Evolutionary conservation across 1,140 invertebrate species (phyloP), one percentile per base, ranked within the genome.

Genomic region (Listronotus oregonensis): DNA sequence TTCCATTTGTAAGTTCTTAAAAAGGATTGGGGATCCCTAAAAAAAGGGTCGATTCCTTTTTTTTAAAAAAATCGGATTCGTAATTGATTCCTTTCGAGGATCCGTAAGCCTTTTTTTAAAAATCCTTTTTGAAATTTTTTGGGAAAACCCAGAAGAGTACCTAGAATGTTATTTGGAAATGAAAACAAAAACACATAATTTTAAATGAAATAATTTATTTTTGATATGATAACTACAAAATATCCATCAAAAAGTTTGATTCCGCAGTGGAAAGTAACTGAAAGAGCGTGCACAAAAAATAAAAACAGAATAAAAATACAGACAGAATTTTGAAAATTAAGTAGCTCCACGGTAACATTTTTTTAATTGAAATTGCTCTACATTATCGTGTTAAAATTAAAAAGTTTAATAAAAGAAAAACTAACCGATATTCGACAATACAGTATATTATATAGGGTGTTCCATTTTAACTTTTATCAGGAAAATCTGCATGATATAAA

Each of bases 191-290:
- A 31, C 21, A 34, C 44, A 58, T 27, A 3, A 18, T n/a, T 44
- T 44, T 44, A n/a, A 46, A 58, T 58, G 9, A 58, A 43, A 47
- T 44, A 47, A 3, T 60, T 60, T 62, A 40, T 62, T 52, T 52
- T 31, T 62, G 59, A 62, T 62, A 62, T 62, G 59, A 50, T 14
- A 52, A 62, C 59, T 62, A 62, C 59, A 62, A 62, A 62, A 62
- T 62, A 50, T 62, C 59, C 59, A 31, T 60, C 46, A 44, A 34
- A 59, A 54, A 40, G 47, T 62, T 34, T 62, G 59, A 62, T 62
- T 47, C 31, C 39, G 43, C 50, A 52, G 59, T 40, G 59, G 44
- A 62, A 52, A 51, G 14, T 52, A 62, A 51, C 34, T 54, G 50
- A 51, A 60, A 34, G 15, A 44, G 46, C n/a, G 46, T 60, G 58